Base-by-base conservation (phyloP, 2,888 invertebrate genomes). In the Meliscaeva auricollis region DNA sequence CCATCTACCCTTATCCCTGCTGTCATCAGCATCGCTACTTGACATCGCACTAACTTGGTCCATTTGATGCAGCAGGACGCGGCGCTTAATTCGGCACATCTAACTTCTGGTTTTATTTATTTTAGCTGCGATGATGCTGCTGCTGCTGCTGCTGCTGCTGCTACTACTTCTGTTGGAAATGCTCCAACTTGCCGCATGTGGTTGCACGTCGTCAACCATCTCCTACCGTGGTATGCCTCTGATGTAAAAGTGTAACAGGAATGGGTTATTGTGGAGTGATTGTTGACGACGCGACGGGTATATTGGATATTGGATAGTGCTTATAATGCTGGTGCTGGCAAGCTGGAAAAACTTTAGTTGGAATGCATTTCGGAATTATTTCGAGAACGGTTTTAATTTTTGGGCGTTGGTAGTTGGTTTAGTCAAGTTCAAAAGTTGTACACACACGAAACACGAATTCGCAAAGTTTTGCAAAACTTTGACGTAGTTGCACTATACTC, bases 351-450 rank as follows among this genome's bases (percentile, higher is more conserved):
- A 76, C 46, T 66, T 48, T 69, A 46, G 80, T 52, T 80, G 80
- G 76, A 64, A 76, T 80, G 76, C 77, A 81, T 73, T 81, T 75
- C 70, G 60, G 66, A 60, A 79, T 74, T 38, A 74, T 75, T 78
- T 78, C 9, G 66, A 54, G 60, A 70, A 54, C 9, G 50, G 62
- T 54, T 64, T 64, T 64, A 26, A 44, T 60, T 84, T 80, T 84
- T 74, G 85, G 85, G 85, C 85, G 85, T 85, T 85, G 85, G 81
- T 85, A 69, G 77, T 80, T 76, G 80, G 72, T 56, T 62, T 73
- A 81, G 76, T 72, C 56, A 81, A 73, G 85, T 85, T 85, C 85
- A 85, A 80, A 76, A 80, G 80, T 76, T 85, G 62, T 35, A 15
- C 44, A 44, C 70, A 72, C 56, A 69, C 58, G 20, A 62, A 52